Evolutionary conservation across 2,888 invertebrate genomes (phyloP), one percentile per base, ranked within the genome.

Genomic region (Hirudinaria manillensis): DNA sequence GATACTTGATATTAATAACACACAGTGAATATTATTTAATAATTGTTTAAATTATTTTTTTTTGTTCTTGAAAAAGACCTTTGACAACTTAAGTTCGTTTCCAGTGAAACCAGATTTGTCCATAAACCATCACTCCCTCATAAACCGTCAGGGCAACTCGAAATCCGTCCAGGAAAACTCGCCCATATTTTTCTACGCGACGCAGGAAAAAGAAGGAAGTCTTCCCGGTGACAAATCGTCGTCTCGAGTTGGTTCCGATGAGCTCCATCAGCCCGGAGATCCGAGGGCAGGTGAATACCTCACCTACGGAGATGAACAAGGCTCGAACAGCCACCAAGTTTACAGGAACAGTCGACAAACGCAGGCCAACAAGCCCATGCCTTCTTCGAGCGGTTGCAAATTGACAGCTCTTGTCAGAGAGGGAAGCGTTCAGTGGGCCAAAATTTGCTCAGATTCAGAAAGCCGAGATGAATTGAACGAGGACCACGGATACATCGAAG

Each of bases 51-150:
- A n/a, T n/a, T n/a, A n/a, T n/a, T 45, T 45, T 45, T 45, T 45
- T 16, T 45, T 45, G 3, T 45, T 45, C 45, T 45, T 10, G 10
- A 45, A 45, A 45, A 1, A 7, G 10, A 45, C 45, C 45, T 1
- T 45, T 45, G 16, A 45, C 1, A 45, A 45, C 6, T 16, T 10
- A 45, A 45, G 45, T 45, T 45, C 45, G 1, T 45, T 27, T 61
- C 61, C 61, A 61, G 61, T 61, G 61, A 61, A 61, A 61, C 61
- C 61, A 61, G 61, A 61, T 61, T 29, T 61, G 24, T 61, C 61
- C 24, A 61, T 61, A 29, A 61, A 61, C 61, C 61, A 61, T 24
- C 61, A 61, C 21, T 45, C 45, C 45, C 7, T 27, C 61, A 61
- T 61, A 27, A 24, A 61, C 29, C 61, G 61, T 27, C 61, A 61